Percentiles rank a stretch among this genome's conserved stretches.
Evolutionary conservation across 2,797 vertebrate genomes (phyloP).

Genomic region (Brotula barbata): DNA sequence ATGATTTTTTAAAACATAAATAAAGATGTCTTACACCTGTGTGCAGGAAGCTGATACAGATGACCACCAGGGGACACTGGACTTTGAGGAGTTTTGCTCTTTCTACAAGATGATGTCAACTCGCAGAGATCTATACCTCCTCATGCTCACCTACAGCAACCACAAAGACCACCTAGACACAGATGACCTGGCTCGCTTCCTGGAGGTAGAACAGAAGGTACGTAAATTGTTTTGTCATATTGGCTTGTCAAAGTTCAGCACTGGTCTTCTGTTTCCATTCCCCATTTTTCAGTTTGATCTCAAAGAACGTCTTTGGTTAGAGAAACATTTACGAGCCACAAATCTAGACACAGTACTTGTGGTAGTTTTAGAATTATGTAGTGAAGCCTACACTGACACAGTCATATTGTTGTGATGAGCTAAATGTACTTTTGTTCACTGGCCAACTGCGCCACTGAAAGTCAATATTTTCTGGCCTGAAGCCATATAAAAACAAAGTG

Average conservation of each 20-base stretch:
- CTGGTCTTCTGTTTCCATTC: background rate
- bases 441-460: background rate
- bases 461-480: background rate
- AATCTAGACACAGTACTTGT: too few relatives aligned
- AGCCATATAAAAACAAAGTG: background rate
- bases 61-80: constrained; percentile 90
- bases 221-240: background rate
- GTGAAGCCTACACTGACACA: background rate
- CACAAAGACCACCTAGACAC: constrained; percentile 92
- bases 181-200: constrained; percentile 85
- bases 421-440: background rate
- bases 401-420: background rate
- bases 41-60: constrained; percentile 94
- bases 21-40: background rate
- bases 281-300: too few relatives aligned
- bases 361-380: too few relatives aligned
- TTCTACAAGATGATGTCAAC: constrained; percentile 99
- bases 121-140: constrained; percentile 92
- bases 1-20: background rate
- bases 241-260: background rate
- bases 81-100: constrained; percentile 96
- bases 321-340: too few relatives aligned
- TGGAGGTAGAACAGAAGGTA: constrained; percentile 95
- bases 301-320: too few relatives aligned
- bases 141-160: constrained; percentile 96